Percentiles rank a stretch among this genome's conserved stretches.
Conservation (phyloP, 2,113 vertebrate species). For the Centropus bengalensis region DNA sequence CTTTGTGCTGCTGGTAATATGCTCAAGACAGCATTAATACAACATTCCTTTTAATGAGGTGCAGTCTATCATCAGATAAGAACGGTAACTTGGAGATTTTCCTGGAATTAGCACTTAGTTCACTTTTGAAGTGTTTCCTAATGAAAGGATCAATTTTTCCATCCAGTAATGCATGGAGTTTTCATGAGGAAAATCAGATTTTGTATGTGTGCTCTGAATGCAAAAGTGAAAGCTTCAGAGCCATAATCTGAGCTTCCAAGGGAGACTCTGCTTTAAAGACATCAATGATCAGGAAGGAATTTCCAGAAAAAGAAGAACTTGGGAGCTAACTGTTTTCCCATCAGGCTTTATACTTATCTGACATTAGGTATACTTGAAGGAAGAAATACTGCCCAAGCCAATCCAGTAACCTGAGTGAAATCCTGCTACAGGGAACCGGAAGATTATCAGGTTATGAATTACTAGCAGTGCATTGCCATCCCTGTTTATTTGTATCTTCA, state of each 20-base stretch:
- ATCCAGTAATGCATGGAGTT: not conserved
- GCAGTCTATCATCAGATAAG: not conserved
- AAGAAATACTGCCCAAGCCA: not conserved
- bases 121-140: not conserved
- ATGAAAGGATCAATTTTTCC: not conserved
- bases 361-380: not conserved
- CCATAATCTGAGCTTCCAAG: not conserved
- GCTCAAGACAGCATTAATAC: not conserved
- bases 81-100: not conserved
- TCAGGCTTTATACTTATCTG: not conserved
- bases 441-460: not conserved
- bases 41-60: not conserved
- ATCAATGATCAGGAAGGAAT: not conserved
- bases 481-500: not conserved
- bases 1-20: not conserved
- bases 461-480: not conserved
- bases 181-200: not conserved
- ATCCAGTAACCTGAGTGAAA: not conserved
- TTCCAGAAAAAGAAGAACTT: not conserved
- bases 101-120: not conserved
- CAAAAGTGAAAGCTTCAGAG: not conserved
- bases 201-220: not conserved
- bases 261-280: not conserved
- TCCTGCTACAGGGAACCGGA: not conserved
- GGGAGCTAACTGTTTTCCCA: not conserved